Evolutionary conservation across 2,797 vertebrate species (phyloP).

Genomic region (Hydrophis major): DNA sequence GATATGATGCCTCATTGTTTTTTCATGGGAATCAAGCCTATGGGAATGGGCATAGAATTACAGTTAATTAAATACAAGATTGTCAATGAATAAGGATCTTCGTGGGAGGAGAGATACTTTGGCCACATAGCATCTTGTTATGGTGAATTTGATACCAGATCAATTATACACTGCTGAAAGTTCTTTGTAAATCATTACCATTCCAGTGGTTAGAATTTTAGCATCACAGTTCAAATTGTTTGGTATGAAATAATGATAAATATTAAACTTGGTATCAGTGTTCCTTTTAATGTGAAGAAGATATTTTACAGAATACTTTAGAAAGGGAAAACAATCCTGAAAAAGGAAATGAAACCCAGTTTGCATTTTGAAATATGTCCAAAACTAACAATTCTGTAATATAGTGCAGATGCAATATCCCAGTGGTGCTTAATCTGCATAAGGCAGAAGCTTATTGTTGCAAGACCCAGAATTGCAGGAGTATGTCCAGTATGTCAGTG

Average conservation of each 20-base stretch:
- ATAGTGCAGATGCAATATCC: not conserved
- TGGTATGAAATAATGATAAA: not conserved
- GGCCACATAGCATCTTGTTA: not conserved
- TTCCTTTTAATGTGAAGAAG: not conserved
- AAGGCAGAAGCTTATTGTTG: not conserved
- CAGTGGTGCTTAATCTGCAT: not conserved
- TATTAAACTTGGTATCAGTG: not conserved
- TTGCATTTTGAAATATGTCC: not conserved
- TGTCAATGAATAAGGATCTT: not conserved
- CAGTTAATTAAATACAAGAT: not conserved
- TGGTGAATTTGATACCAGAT: not conserved
- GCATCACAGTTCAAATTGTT: slow-evolving; percentile 22
- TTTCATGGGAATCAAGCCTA: not conserved
- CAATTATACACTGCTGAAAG: not conserved
- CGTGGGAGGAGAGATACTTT: not conserved
- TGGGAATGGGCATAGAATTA: not conserved
- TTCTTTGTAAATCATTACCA: not conserved
- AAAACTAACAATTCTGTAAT: slow-evolving; percentile 22
- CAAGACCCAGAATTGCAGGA: not conserved
- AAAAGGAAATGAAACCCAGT: slow-evolving; percentile 11
- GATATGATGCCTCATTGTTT: not conserved
- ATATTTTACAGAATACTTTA: slow-evolving; percentile 11
- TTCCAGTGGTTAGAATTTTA: slow-evolving; percentile 10
- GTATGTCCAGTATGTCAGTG: not conserved
- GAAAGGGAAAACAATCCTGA: slow-evolving; percentile 23